Evolutionary conservation across 2,888 invertebrate species (phyloP).

Genomic region (Spilosoma lubricipeda): DNA sequence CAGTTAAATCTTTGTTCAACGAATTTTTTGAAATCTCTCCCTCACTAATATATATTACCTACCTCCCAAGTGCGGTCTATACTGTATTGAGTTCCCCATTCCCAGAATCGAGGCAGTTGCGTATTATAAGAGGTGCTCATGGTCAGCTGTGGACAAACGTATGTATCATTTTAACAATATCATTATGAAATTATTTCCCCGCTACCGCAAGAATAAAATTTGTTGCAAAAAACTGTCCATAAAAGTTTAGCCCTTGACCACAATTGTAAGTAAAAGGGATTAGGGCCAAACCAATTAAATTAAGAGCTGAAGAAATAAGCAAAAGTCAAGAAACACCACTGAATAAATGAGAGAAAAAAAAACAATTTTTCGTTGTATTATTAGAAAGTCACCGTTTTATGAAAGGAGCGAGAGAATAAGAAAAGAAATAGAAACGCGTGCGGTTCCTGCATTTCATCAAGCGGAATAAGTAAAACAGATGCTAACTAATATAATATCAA

Average conservation of each 20-base stretch:
- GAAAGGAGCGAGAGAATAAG: neutral
- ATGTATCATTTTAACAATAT: constrained; percentile 3
- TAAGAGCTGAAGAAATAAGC: neutral
- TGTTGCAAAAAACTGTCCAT: neutral
- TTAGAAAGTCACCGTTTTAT: neutral
- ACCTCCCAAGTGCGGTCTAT: constrained; percentile 17
- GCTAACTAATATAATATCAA: too few relatives aligned
- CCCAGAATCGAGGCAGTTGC: constrained; percentile 17
- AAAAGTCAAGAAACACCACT: neutral
- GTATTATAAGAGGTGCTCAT: constrained; percentile 16
- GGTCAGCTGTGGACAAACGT: constrained; percentile 26
- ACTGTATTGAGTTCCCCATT: constrained; percentile 15
- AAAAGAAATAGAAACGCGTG: neutral
- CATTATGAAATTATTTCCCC: neutral
- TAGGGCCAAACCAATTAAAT: neutral
- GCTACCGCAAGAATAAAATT: neutral
- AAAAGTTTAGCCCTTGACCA: neutral
- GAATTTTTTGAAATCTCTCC: neutral
- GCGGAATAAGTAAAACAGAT: neutral
- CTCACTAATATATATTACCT: constrained; percentile 3
- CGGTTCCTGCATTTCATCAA: neutral
- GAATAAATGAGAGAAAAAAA: neutral
- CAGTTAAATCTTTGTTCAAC: neutral
- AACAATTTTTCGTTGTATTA: too few relatives aligned
- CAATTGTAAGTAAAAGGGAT: neutral